Evolutionary conservation across 2,888 invertebrate genomes (phyloP), one percentile per base, ranked within the genome.

Genomic region (Hirudinaria manillensis): DNA sequence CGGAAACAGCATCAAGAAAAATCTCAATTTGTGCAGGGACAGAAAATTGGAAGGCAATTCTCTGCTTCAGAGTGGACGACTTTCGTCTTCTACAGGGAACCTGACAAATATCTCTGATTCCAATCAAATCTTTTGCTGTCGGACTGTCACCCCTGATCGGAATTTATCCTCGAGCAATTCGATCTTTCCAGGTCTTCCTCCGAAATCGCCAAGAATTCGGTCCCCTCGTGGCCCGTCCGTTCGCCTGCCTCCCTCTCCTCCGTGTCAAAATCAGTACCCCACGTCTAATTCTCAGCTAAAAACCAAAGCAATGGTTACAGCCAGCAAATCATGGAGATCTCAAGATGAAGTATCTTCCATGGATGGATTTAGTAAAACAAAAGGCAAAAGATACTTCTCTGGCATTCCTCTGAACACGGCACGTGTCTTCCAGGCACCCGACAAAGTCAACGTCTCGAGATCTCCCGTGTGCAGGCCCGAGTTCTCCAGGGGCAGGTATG

Each of bases 141-240:
- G 61, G 24, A 61, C 13, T 29, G 21, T 29, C 19, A 2, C 61
- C 13, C 45, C 45, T 1, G 45, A 21, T 24, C 61, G 24, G 6
- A 29, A 27, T 61, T 27, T 61, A 21, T 7, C 21, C 10, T 3
- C 61, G 7, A 19, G 61, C 6, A 19, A n/a, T 27, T 27, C 6
- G 4, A 61, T 27, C 61, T 61, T 61, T 10, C 24, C 61, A 7
- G 61, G 61, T 10, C 29, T 61, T 16, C 61, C 61, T 29, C 61
- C 61, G 21, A 61, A 61, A 61, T 61, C 61, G 10, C 61, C 61
- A n/a, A 61, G 61, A 19, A n/a, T 61, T 24, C 61, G 7, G 61
- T 29, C 10, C 45, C 1, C 1, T 10, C 45, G 45, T 1, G 10
- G 29, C 4, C 13, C 61, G 2, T 61, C 61, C 6, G 2, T n/a